Evolutionary conservation across 2,113 vertebrate species (phyloP), one percentile per base, ranked within the genome.

Genomic region (Oncorhynchus masou): DNA sequence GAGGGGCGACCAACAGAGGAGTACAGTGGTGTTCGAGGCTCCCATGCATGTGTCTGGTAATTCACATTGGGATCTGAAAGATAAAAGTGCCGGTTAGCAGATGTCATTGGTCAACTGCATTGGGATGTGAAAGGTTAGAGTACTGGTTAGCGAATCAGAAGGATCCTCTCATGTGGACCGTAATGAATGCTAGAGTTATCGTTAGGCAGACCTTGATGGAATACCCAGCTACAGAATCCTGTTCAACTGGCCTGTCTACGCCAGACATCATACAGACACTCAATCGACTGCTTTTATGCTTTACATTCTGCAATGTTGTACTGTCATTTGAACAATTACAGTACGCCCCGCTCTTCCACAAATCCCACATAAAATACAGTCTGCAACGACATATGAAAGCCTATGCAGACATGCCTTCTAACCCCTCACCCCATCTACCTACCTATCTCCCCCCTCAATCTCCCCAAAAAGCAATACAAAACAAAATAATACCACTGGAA

Each of bases 401-500:
- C 71, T 54, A 54, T 19, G 51, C 80, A 86, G 80, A 82, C 80
- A 83, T 76, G 70, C 79, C 83, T 13, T n/a, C 82, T 88, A 75
- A 88, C 88, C 87, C 80, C 67, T 31, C 54, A 19, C 71, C 76
- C 67, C 78, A 74, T 45, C 49, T 57, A n/a, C 24, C 48, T 45
- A 19, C 69, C 71, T 67, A 68, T 78, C 70, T 71, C 22, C 71
- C 71, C 60, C 22, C 66, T 49, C 60, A 13, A 78, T 79, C 82
- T 72, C 34, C 74, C 80, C 83, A 81, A 89, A 89, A 88, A 87
- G 78, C 83, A 91, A 90, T 87, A 84, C 81, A 54, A 85, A 80
- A 85, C 81, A 75, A 86, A 87, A 86, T 88, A 88, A 90, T 86
- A 82, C 83, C 84, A 89, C 81, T 86, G 86, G 77, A 82, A 86